phyloP scores from a whole-genome alignment of 2,888 invertebrate genomes.

The Hyppa rectilinea region DNA sequence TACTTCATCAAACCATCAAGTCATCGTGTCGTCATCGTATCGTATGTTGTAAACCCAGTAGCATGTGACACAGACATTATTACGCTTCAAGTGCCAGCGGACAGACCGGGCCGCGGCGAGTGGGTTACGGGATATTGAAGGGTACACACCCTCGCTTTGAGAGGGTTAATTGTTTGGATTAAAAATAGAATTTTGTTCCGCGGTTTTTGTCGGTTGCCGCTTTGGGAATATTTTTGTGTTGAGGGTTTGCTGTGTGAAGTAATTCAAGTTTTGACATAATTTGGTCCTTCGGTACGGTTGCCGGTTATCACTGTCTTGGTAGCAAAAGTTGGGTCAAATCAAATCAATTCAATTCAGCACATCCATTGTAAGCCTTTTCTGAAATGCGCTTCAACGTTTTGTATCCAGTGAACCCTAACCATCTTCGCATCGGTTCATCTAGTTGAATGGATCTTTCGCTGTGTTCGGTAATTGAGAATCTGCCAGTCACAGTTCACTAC shows the following conservation, averaged over 20 bases:
- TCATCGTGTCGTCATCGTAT: conserved; percentile 38
- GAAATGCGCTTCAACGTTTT: not conserved
- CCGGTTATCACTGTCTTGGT: not conserved
- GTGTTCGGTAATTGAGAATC: not conserved
- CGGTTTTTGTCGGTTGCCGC: conserved; percentile 21
- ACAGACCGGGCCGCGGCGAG: conserved; percentile 49
- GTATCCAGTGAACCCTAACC: not conserved
- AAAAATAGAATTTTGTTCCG: conserved; percentile 64
- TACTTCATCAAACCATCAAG: not conserved
- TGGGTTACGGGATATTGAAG: conserved; percentile 59
- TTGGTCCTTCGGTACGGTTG: not conserved
- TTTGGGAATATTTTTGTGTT: conserved; percentile 46
- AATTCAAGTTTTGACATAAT: conserved; percentile 24
- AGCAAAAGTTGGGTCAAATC: not conserved
- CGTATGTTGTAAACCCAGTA: conserved; percentile 40
- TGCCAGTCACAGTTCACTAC: not conserved
- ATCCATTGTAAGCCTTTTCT: not conserved
- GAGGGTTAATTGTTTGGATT: conserved; percentile 71
- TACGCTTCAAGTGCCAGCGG: conserved; percentile 51
- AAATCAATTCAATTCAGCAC: conserved; percentile 14
- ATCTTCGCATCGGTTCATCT: not conserved
- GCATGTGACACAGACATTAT: conserved; percentile 62
- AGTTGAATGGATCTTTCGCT: not conserved
- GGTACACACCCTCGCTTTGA: conserved; percentile 67
- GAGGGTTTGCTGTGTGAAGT: conserved; percentile 20